Conservation (phyloP, 2,888 invertebrate species). For the Panzeria rudis region DNA sequence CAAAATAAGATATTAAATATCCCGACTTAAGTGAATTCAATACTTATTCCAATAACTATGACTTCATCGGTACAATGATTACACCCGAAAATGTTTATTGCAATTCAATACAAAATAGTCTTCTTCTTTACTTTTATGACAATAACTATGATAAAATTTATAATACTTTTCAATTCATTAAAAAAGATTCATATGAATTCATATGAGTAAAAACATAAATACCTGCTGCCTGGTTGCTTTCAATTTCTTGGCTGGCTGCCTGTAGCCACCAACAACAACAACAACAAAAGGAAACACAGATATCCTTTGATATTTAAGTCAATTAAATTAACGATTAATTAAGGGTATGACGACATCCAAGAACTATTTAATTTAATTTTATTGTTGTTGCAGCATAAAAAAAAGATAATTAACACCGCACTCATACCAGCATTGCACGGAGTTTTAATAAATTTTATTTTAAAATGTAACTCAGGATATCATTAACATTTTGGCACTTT, state of each 20-base stretch:
- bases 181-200: no score
- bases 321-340: slow-evolving; percentile 26
- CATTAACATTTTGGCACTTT: slow-evolving; percentile 45
- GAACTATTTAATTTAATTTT: slow-evolving; percentile 10
- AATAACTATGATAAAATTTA: no score
- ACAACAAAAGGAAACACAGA: slow-evolving; percentile 15
- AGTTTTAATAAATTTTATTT: slow-evolving; percentile 4
- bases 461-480: neutral
- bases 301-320: slow-evolving; percentile 20
- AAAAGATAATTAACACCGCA: slow-evolving; percentile 39
- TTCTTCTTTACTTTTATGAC: no score
- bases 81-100: no score
- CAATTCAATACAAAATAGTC: no score
- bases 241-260: neutral
- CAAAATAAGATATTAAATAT: no score
- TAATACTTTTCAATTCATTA: neutral
- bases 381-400: slow-evolving; percentile 15
- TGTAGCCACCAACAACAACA: neutral
- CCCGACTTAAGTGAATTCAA: no score
- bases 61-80: no score
- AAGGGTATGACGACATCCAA: slow-evolving; percentile 47
- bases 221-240: neutral
- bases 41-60: no score
- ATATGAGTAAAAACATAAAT: neutral
- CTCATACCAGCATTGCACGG: neutral